A percentile compares a stretch with the other conserved stretches of the same genome.
phyloP scores from a whole-genome alignment of 2,113 vertebrate genomes.

The Cinclus cinclus region DNA sequence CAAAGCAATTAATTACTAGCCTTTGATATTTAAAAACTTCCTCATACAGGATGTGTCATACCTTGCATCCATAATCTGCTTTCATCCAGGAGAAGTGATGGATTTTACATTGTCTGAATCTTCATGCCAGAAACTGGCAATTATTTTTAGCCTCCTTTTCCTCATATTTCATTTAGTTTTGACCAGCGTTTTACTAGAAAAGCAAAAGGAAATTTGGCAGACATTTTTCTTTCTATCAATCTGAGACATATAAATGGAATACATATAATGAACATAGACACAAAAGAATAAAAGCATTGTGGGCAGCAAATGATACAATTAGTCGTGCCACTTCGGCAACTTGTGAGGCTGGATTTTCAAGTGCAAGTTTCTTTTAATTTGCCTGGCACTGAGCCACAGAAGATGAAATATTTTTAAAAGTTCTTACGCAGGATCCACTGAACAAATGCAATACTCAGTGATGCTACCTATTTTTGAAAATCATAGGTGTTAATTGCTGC shows the following conservation, averaged over 20 bases:
- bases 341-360: neutral
- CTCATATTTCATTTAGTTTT: neutral
- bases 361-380: neutral
- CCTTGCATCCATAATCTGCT: fast-evolving
- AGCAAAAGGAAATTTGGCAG: neutral
- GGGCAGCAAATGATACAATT: neutral
- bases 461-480: neutral
- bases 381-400: neutral
- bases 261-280: neutral
- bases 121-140: neutral
- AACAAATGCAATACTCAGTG: neutral
- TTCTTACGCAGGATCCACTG: neutral
- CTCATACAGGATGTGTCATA: neutral
- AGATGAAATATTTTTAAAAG: neutral
- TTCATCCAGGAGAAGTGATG: neutral
- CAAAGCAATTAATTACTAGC: neutral
- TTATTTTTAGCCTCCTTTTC: neutral
- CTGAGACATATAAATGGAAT: neutral
- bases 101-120: neutral
- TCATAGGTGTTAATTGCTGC: neutral
- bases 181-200: neutral
- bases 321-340: neutral
- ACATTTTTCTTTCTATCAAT: neutral
- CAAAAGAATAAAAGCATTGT: neutral
- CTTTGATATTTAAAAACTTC: neutral